A percentile compares a stretch with the other conserved stretches of the same genome.
Evolutionary conservation across 1,140 invertebrate species (phyloP).

Genomic region (Anastatus disparis): DNA sequence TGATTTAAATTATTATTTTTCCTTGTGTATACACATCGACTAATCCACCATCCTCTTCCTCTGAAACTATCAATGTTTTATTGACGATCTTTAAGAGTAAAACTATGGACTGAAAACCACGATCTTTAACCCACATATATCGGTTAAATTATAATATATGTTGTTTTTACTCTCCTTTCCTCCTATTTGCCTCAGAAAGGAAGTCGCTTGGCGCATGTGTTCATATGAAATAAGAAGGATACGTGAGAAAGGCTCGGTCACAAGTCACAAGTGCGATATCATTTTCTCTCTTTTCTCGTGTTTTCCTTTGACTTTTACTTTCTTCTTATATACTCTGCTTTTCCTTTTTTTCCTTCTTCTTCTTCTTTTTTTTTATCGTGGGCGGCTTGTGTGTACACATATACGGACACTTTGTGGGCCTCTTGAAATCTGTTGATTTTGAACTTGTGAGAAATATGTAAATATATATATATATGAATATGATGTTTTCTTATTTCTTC

Average conservation of each 20-base stretch:
- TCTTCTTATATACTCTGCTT: not conserved
- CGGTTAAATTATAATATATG: no score
- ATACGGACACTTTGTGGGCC: not conserved
- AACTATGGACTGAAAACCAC: no score
- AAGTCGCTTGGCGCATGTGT: conserved; percentile 13
- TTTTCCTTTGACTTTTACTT: not conserved
- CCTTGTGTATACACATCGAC: no score
- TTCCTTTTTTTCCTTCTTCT: not conserved
- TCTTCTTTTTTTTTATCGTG: not conserved
- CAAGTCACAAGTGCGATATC: conserved; percentile 30
- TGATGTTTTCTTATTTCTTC: conserved; percentile 50
- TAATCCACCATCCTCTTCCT: no score
- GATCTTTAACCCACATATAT: no score
- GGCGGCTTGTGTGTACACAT: not conserved
- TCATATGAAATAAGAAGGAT: no score
- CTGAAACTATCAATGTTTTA: no score
- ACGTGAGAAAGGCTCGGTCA: conserved; percentile 36
- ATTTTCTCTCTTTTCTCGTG: not conserved
- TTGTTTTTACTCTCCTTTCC: conserved; percentile 15
- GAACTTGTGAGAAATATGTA: no score
- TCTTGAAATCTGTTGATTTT: conserved; percentile 24
- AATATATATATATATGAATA: no score
- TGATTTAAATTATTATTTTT: no score
- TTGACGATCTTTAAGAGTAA: no score
- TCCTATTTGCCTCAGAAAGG: not conserved